These are phyloP conservation scores for Trissolcus brochymenae DNA, from an alignment of 2,888 invertebrate species.

Conservation along the genomic window DNA sequence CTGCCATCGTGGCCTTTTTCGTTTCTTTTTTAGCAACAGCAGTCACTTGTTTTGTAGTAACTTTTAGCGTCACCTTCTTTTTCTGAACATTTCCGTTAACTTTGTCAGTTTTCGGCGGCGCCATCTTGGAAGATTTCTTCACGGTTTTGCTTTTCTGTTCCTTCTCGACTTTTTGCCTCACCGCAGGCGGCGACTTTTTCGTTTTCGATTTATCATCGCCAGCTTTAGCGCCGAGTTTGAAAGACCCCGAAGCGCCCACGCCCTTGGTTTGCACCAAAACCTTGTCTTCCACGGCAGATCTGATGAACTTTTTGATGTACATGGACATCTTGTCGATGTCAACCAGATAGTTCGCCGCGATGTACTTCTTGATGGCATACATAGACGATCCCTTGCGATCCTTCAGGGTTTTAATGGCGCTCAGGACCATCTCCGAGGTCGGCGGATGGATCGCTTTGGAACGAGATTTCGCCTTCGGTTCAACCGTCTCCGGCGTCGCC, in stretches of 20 bases:
- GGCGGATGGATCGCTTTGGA: constrained; percentile 6
- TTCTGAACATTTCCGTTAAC: background rate
- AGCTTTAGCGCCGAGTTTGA: constrained; percentile 1
- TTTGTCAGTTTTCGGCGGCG: background rate
- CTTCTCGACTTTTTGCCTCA: background rate
- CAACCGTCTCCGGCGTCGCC: background rate
- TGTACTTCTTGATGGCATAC: constrained; percentile 9
- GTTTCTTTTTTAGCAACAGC: background rate
- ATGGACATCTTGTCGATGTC: constrained; percentile 3
- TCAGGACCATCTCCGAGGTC: constrained; percentile 7
- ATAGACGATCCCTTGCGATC: constrained; percentile 1
- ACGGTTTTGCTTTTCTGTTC: background rate
- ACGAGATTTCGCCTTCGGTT: constrained; percentile 1
- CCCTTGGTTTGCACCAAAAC: constrained; percentile 78
- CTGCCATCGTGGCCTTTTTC: too few relatives aligned
- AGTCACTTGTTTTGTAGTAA: background rate
- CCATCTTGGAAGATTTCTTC: constrained; percentile 1
- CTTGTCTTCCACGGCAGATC: constrained; percentile 77
- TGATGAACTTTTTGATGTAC: constrained; percentile 80
- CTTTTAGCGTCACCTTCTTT: background rate
- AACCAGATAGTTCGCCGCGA: constrained; percentile 5
- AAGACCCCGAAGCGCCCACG: constrained; percentile 77
- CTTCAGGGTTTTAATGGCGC: constrained; percentile 5
- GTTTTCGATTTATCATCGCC: background rate
- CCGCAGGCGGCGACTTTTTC: background rate